Base-by-base conservation (phyloP, 2,888 invertebrate species). In the Mycalesis mineus region DNA sequence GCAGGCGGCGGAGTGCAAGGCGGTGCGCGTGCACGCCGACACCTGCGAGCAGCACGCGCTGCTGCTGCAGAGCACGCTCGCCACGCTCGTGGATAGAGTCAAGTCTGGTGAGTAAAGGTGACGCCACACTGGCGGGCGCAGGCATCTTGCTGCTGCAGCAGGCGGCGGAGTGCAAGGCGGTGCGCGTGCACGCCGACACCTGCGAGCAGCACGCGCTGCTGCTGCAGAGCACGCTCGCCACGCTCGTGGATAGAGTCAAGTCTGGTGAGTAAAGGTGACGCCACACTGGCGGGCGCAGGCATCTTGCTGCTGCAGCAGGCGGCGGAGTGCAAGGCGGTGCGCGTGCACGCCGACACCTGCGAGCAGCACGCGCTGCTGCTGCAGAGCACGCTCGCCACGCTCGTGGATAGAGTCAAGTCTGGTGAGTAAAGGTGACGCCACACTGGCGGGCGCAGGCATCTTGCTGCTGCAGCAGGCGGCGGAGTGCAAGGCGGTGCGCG, bases 331-430 rank as follows among this genome's bases (percentile, higher is more conserved):
- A 93, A 92, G 70, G 88, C 91, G 8, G 91, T 95, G 33, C 65
- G 65, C 49, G 60, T 67, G 52, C 92, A 93, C 74, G 91, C 91
- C 53, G 93, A 95, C 74, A 92, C 94, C 7, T 90, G 91, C 33
- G 90, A 91, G 37, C 93, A 94, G 64, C 98, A 98, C 95, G 93
- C 93, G 54, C 91, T 92, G 67, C 88, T 98, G 65, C 83, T 98
- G 67, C 97, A 97, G 80, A 96, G 96, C 80, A 94, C 97, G 17
- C 88, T 99, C 37, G 96, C 95, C 9, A 97, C 97, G 70, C 92
- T 98, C 6, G 93, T 99, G 42, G 97, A 98, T 79, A 91, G 97
- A 62, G 95, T 97, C 0, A 97, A 97, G 85, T 95, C 95, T 52
- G 95, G 94, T 91, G 70, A 47, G 62, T 55, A 4, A 8, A 1